Percentiles rank a stretch among this genome's conserved stretches.
These are phyloP conservation scores for Agapetus fuscipes DNA, from an alignment of 2,888 invertebrate genomes.

Conservation along the genomic window DNA sequence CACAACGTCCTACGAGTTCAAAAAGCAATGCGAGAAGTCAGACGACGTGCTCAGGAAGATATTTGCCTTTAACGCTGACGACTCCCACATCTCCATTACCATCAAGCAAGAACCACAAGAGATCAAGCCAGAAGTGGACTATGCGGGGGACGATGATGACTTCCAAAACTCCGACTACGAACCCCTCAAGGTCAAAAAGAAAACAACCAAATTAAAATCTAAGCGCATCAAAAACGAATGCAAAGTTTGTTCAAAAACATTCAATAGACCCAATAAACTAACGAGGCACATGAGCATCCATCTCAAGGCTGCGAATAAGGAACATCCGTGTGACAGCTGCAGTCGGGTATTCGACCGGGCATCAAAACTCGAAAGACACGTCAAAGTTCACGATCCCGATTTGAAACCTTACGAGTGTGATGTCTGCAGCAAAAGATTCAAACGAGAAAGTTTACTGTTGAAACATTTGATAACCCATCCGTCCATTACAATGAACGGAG, in stretches of 20 bases:
- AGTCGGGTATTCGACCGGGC: slow-evolving; percentile 19
- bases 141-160: slow-evolving; percentile 16
- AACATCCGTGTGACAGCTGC: slow-evolving; percentile 18
- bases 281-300: slow-evolving; percentile 15
- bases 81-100: no score
- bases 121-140: slow-evolving; percentile 17
- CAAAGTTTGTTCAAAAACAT: slow-evolving; percentile 13
- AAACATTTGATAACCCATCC: slow-evolving; percentile 18
- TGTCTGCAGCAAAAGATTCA: slow-evolving; percentile 16
- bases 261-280: slow-evolving; percentile 17
- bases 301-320: slow-evolving; percentile 9
- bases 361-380: slow-evolving; percentile 17
- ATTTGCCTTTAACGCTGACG: slow-evolving; percentile 7
- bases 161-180: slow-evolving; percentile 18
- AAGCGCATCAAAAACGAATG: slow-evolving; percentile 12
- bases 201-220: slow-evolving; percentile 9
- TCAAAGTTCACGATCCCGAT: slow-evolving; percentile 18
- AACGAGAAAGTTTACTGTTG: slow-evolving; percentile 15
- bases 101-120: slow-evolving; percentile 20
- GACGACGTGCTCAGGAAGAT: slow-evolving; percentile 13
- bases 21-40: slow-evolving; percentile 14
- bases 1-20: slow-evolving; percentile 15
- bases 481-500: slow-evolving; percentile 4
- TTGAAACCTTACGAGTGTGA: slow-evolving; percentile 17
- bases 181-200: slow-evolving; percentile 18